Percentiles rank a stretch among this genome's conserved stretches.
Evolutionary conservation across 1,140 invertebrate species (phyloP).

Genomic region (Heliconius congener): DNA sequence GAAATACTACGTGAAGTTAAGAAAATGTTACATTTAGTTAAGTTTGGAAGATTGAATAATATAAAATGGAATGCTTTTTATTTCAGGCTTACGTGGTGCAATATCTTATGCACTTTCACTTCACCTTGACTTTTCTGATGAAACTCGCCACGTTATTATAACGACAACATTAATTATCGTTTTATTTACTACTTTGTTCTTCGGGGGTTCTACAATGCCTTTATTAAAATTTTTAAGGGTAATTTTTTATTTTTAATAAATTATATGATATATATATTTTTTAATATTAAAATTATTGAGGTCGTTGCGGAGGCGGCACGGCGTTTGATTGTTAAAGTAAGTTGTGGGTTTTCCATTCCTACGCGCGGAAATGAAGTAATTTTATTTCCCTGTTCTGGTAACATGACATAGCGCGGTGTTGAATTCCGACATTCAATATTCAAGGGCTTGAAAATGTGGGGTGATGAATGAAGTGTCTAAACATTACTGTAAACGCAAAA

Average conservation of each 20-base stretch:
- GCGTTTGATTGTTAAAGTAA: neutral
- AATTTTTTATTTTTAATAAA: constrained; percentile 38
- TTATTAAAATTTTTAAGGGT: constrained; percentile 90
- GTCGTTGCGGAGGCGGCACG: neutral
- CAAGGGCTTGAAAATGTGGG: no score
- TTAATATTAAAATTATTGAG: neutral
- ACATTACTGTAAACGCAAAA: no score
- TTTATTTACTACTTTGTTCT: constrained; percentile 95
- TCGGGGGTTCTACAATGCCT: constrained; percentile 98
- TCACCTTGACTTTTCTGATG: constrained; percentile 96
- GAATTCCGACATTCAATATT: no score
- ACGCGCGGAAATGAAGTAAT: no score
- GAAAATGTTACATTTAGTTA: no score
- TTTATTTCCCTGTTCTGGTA: no score
- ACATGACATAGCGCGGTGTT: no score
- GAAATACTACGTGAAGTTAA: no score
- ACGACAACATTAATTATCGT: constrained; percentile 98
- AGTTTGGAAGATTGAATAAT: neutral
- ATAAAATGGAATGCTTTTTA: constrained; percentile 30
- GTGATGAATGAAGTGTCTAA: no score
- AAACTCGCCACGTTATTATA: constrained; percentile 97
- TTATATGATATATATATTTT: neutral
- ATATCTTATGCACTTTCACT: constrained; percentile 98
- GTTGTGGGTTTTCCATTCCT: neutral
- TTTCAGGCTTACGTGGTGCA: constrained; percentile 93